Percentiles rank a stretch among this genome's conserved stretches.
phyloP scores from a whole-genome alignment of 2,888 invertebrate species.

The Pterostichus niger region DNA sequence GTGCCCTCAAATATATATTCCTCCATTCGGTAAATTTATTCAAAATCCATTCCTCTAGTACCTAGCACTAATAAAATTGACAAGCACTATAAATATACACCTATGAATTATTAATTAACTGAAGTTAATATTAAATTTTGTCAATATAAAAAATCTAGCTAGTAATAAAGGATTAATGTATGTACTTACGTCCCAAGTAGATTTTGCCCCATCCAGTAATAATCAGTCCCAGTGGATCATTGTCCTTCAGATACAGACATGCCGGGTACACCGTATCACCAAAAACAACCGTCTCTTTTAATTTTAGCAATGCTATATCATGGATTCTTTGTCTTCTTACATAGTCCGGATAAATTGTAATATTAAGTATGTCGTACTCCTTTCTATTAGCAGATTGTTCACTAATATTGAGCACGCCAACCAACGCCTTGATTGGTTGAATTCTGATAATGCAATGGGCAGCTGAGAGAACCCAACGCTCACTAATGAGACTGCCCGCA shows the following conservation, averaged over 20 bases:
- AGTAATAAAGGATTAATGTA: neutral
- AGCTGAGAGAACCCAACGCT: slow-evolving; percentile 45
- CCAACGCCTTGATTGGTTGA: slow-evolving; percentile 32
- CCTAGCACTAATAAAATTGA: no score
- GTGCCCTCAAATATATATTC: no score
- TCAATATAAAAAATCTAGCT: no score
- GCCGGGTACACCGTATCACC: slow-evolving; percentile 69
- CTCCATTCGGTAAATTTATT: no score
- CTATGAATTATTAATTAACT: no score
- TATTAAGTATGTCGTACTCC: slow-evolving; percentile 26
- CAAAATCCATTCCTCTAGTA: no score
- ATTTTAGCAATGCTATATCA: slow-evolving; percentile 71
- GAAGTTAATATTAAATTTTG: no score
- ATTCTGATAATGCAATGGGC: slow-evolving; percentile 54
- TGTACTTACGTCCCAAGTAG: slow-evolving; percentile 67
- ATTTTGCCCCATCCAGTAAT: slow-evolving; percentile 71
- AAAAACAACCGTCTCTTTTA: slow-evolving; percentile 66
- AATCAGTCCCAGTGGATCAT: slow-evolving; percentile 68
- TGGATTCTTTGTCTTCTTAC: slow-evolving; percentile 64
- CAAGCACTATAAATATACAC: no score
- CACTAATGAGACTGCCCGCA: slow-evolving; percentile 56
- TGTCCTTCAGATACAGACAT: slow-evolving; percentile 69
- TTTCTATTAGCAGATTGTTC: slow-evolving; percentile 2
- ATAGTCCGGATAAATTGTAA: slow-evolving; percentile 55
- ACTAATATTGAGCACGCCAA: slow-evolving; percentile 41